A percentile compares a stretch with the other conserved stretches of the same genome.
Conservation (phyloP, 2,888 invertebrate genomes). For the Meloe dianella region DNA sequence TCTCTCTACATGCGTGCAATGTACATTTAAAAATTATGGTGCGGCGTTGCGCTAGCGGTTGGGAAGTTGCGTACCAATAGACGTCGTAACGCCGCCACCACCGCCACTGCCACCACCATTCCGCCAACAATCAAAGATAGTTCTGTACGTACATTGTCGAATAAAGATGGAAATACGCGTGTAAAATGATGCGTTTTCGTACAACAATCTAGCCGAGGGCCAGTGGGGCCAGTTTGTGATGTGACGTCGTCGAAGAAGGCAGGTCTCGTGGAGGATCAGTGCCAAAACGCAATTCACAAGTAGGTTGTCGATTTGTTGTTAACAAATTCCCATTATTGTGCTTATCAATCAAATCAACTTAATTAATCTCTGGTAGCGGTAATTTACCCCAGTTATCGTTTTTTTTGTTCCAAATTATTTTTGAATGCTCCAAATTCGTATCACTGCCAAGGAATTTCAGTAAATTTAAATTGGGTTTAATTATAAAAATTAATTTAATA, state of each 20-base stretch:
- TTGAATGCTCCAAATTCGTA: no score
- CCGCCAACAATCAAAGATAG: background rate
- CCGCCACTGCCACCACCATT: background rate
- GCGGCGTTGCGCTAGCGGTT: conserved; percentile 36
- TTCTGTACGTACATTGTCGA: no score
- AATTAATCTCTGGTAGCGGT: no score
- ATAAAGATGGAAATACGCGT: no score
- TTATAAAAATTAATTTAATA: no score
- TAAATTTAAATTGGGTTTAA: no score
- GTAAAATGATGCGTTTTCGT: background rate
- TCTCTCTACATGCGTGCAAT: conserved; percentile 15
- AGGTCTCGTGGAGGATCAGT: background rate
- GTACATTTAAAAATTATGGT: conserved; percentile 28
- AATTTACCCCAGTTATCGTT: no score
- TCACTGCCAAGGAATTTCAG: no score
- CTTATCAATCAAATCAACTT: background rate
- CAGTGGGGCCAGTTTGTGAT: conserved; percentile 2
- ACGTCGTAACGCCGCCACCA: conserved; percentile 25
- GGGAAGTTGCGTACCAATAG: conserved; percentile 39
- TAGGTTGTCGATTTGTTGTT: background rate
- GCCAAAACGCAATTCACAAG: background rate
- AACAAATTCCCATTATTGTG: background rate
- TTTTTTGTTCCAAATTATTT: no score
- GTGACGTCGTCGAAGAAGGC: background rate
- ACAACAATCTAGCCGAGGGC: no score